These are phyloP conservation scores for Drosophila recens DNA, from an alignment of 2,888 invertebrate species.

Conservation along the genomic window DNA sequence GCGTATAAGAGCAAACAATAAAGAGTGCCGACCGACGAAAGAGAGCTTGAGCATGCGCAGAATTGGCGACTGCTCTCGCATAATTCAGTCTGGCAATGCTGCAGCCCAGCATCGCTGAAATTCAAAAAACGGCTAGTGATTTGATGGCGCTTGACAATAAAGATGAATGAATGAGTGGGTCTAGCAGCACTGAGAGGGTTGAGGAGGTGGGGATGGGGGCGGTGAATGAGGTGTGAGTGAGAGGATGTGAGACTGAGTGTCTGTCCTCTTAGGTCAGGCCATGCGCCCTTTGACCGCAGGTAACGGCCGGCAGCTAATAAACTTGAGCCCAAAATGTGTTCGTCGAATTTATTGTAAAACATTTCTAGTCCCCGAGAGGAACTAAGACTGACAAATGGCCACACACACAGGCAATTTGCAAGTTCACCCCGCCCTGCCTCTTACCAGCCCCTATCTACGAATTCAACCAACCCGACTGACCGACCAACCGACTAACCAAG, in stretches of 20 bases:
- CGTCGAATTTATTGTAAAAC: conserved; percentile 74
- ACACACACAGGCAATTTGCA: conserved; percentile 76
- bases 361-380: conserved; percentile 56
- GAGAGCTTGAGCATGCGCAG: conserved; percentile 61
- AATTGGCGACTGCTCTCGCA: conserved; percentile 3
- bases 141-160: conserved; percentile 71
- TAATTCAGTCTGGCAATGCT: conserved; percentile 67
- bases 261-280: conserved; percentile 1
- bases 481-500: background rate
- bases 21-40: conserved; percentile 22
- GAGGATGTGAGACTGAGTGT: conserved; percentile 2
- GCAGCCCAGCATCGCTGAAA: conserved; percentile 9
- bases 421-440: conserved; percentile 21
- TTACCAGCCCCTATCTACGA: background rate
- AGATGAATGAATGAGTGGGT: conserved; percentile 66
- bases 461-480: background rate
- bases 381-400: conserved; percentile 79
- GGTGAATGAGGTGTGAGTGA: background rate
- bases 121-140: conserved; percentile 65
- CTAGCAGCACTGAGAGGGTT: background rate
- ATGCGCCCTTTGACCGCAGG: conserved; percentile 72
- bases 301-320: conserved; percentile 76
- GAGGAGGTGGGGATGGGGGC: background rate
- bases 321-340: conserved; percentile 72
- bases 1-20: background rate